These are phyloP conservation scores for Drosophila orena DNA, from an alignment of 1,140 invertebrate genomes.

Conservation along the genomic window DNA sequence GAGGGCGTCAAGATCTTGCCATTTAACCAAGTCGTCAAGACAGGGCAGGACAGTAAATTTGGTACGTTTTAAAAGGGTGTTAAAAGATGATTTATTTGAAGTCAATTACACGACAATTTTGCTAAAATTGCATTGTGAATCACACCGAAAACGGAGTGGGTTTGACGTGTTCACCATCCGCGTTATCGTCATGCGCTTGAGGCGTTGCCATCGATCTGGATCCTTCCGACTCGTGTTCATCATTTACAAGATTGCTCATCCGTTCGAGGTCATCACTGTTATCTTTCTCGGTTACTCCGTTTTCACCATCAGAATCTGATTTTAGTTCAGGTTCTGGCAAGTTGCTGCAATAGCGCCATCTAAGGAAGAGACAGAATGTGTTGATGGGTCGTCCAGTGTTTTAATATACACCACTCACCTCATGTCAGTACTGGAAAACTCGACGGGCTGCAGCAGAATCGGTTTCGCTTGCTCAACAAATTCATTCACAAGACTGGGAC, in stretches of 20 bases:
- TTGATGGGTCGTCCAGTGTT: neutral
- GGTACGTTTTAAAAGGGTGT: slow-evolving; percentile 49
- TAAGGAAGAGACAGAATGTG: neutral
- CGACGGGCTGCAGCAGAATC: slow-evolving; percentile 19
- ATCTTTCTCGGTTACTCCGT: neutral
- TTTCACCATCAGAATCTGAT: neutral
- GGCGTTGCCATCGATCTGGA: slow-evolving; percentile 2
- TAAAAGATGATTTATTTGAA: slow-evolving; percentile 13
- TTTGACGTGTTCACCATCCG: neutral
- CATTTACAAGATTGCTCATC: neutral
- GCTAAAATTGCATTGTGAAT: neutral
- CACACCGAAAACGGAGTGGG: neutral
- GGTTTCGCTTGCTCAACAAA: neutral
- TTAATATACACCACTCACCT: slow-evolving; percentile 1
- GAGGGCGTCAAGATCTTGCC: slow-evolving; percentile 88
- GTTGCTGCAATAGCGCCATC: slow-evolving; percentile 27
- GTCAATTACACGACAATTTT: neutral
- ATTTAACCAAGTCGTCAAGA: slow-evolving; percentile 87
- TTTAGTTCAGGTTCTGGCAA: neutral
- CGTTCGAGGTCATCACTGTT: neutral
- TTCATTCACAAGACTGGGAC: slow-evolving; percentile 1
- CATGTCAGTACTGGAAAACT: slow-evolving; percentile 8
- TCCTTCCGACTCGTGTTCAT: neutral
- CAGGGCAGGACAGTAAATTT: slow-evolving; percentile 83
- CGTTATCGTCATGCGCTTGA: neutral